phyloP scores from a whole-genome alignment of 1,140 invertebrate species.

The Saccostrea cuccullata region DNA sequence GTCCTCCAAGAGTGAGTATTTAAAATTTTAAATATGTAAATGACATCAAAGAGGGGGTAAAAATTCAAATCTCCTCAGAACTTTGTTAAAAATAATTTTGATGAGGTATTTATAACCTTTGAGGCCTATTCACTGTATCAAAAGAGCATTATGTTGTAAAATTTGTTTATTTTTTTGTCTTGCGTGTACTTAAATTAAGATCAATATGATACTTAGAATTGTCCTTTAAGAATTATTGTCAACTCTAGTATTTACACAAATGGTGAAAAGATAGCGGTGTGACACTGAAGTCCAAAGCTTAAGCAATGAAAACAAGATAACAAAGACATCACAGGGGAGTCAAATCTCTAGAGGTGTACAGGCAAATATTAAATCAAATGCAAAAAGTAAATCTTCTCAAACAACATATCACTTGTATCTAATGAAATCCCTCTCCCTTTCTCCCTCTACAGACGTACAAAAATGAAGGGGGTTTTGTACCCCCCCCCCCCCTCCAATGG shows the following conservation, averaged over 20 bases:
- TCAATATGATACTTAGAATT: not conserved
- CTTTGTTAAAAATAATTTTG: not conserved
- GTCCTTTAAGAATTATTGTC: not conserved
- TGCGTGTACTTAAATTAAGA: not conserved
- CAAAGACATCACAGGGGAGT: constrained; percentile 21
- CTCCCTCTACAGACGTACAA: too few relatives aligned
- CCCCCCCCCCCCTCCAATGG: too few relatives aligned
- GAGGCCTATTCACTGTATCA: not conserved
- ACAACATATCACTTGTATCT: not conserved
- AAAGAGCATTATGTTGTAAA: not conserved
- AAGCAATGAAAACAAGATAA: not conserved
- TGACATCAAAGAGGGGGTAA: too few relatives aligned
- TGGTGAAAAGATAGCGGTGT: too few relatives aligned
- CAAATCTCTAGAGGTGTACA: not conserved
- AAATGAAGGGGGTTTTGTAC: too few relatives aligned
- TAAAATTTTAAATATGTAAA: too few relatives aligned
- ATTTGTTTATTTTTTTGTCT: not conserved
- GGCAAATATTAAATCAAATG: not conserved
- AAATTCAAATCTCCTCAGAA: not conserved
- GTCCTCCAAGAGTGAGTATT: too few relatives aligned
- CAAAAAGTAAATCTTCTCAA: not conserved
- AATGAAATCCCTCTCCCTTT: too few relatives aligned
- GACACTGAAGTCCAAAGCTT: not conserved
- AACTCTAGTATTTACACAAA: not conserved
- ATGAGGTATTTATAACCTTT: not conserved